Percentiles rank a stretch among this genome's conserved stretches.
These are phyloP conservation scores for Fistularia tabacaria DNA, from an alignment of 2,797 vertebrate genomes.

Conservation along the genomic window DNA sequence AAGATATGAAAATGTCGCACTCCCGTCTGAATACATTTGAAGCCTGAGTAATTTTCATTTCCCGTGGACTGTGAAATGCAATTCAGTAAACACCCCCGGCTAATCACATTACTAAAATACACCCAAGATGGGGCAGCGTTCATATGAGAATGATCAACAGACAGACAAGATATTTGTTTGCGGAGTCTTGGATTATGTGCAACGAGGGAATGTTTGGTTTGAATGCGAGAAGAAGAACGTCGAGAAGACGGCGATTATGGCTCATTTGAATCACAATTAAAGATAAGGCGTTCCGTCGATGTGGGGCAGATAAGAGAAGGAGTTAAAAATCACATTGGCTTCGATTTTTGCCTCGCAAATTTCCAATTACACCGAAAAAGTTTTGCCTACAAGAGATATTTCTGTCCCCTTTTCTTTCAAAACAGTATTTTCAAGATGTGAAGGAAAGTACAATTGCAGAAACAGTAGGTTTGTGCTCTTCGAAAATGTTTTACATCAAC, in stretches of 20 bases:
- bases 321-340: neutral
- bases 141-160: slow-evolving; percentile 43
- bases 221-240: slow-evolving; percentile 10
- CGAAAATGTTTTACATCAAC: too few relatives aligned
- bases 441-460: too few relatives aligned
- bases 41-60: slow-evolving; percentile 52
- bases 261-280: slow-evolving; percentile 36
- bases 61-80: slow-evolving; percentile 44
- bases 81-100: slow-evolving; percentile 52
- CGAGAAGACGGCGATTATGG: slow-evolving; percentile 23
- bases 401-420: too few relatives aligned
- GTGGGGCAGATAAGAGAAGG: slow-evolving; percentile 13
- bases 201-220: slow-evolving; percentile 24
- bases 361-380: too few relatives aligned
- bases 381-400: too few relatives aligned
- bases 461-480: too few relatives aligned
- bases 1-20: slow-evolving; percentile 31
- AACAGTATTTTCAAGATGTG: too few relatives aligned
- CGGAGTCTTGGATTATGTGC: slow-evolving; percentile 12
- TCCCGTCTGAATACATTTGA: slow-evolving; percentile 48
- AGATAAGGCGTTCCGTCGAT: neutral
- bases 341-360: neutral
- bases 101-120: slow-evolving; percentile 49
- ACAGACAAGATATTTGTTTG: slow-evolving; percentile 52
- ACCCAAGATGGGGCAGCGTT: slow-evolving; percentile 36